Percentiles rank a stretch among this genome's conserved stretches.
Evolutionary conservation across 2,113 vertebrate genomes (phyloP).

Genomic region (Sinosuthora webbiana): DNA sequence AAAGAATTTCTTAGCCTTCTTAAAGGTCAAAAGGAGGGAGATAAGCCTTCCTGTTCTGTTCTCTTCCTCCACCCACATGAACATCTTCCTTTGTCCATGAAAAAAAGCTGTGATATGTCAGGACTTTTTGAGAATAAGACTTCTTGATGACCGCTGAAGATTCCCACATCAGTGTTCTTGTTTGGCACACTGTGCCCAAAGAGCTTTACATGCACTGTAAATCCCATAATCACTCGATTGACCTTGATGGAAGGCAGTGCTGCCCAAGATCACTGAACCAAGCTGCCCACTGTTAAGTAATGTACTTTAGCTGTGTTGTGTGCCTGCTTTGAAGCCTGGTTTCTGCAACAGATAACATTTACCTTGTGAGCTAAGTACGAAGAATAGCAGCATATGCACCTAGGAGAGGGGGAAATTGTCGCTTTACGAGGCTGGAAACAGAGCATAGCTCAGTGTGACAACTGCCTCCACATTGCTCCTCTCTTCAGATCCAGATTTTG

Average conservation of each 20-base stretch:
- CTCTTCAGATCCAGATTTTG: background rate
- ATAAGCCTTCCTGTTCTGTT: slow-evolving; percentile 40
- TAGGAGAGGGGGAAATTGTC: background rate
- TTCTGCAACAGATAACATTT: background rate
- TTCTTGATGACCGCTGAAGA: slow-evolving; percentile 30
- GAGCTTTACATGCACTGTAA: background rate
- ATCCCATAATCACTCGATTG: slow-evolving; percentile 45
- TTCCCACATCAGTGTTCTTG: background rate
- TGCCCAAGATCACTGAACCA: background rate
- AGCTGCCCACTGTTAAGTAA: background rate
- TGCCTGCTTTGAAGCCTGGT: background rate
- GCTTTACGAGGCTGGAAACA: background rate
- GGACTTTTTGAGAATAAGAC: slow-evolving; percentile 40
- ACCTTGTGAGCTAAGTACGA: background rate
- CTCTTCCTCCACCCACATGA: background rate
- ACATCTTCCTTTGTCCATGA: background rate
- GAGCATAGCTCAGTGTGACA: background rate
- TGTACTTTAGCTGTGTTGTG: background rate
- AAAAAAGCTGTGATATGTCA: background rate
- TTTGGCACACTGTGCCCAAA: background rate
- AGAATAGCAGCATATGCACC: fast-evolving
- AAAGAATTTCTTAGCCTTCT: slow-evolving; percentile 49
- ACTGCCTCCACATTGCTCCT: background rate
- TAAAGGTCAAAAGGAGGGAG: background rate
- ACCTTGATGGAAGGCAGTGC: slow-evolving; percentile 34